Conservation (phyloP, 2,113 vertebrate species). For the Panthera leo region DNA sequence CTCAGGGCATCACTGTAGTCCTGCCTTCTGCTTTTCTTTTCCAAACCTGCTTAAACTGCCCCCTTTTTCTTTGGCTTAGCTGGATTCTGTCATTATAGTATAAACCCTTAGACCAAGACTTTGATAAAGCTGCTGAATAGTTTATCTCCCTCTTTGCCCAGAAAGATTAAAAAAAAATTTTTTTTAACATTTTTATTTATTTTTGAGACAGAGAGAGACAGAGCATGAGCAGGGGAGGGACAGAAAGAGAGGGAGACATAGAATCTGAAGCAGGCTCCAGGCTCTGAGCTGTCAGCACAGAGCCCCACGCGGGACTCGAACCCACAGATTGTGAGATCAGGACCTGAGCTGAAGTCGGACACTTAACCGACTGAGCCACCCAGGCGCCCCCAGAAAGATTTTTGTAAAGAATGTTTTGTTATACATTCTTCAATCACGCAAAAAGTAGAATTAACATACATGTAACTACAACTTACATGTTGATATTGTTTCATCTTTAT, state of each 20-base stretch:
- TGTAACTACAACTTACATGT: not conserved
- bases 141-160: not conserved
- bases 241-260: too few relatives aligned
- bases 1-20: not conserved
- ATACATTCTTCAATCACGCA: not conserved
- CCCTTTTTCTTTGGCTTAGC: not conserved
- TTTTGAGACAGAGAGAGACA: too few relatives aligned
- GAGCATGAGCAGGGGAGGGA: too few relatives aligned
- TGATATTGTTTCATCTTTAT: not conserved
- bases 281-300: too few relatives aligned
- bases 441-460: constrained; percentile 1
- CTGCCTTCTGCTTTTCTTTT: not conserved
- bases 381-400: too few relatives aligned
- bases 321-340: too few relatives aligned
- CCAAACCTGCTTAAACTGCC: not conserved
- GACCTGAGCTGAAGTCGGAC: too few relatives aligned
- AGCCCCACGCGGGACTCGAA: too few relatives aligned
- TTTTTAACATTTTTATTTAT: too few relatives aligned
- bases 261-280: too few relatives aligned
- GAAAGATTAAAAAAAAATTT: not conserved
- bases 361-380: too few relatives aligned
- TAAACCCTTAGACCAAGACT: not conserved
- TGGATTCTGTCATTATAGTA: not conserved
- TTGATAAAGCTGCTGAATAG: not conserved
- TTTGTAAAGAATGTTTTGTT: not conserved